Percentiles rank a stretch among this genome's conserved stretches.
phyloP scores from a whole-genome alignment of 1,140 invertebrate species.

The Branchinecta lindahli region DNA sequence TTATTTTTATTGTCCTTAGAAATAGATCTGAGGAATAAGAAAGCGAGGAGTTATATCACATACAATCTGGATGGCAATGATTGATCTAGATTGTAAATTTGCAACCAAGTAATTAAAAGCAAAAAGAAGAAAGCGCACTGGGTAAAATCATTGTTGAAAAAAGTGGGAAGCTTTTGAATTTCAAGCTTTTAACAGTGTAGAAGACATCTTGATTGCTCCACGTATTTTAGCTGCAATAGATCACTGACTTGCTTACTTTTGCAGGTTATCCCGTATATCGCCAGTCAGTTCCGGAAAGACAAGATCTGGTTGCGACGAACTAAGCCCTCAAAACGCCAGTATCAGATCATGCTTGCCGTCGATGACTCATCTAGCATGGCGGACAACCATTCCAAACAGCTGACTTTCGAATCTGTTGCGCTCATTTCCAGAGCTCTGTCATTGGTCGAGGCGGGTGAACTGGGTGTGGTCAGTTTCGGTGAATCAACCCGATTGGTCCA shows the following conservation, averaged over 20 bases:
- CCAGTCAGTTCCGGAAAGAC: slow-evolving; percentile 95
- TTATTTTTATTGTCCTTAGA: too few species aligned
- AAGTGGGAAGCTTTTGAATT: too few species aligned
- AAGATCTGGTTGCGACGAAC: slow-evolving; percentile 96
- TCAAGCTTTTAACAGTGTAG: too few species aligned
- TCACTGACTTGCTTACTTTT: neutral
- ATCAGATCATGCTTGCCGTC: slow-evolving; percentile 89
- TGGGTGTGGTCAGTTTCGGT: slow-evolving; percentile 84
- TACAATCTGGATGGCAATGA: too few species aligned
- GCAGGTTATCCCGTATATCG: slow-evolving; percentile 87
- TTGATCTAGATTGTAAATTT: too few species aligned
- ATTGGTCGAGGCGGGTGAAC: slow-evolving; percentile 79
- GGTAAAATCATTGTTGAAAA: too few species aligned
- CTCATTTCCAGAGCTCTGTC: slow-evolving; percentile 80
- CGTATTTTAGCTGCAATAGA: too few species aligned
- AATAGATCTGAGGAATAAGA: too few species aligned
- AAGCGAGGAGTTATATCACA: too few species aligned
- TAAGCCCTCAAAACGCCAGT: slow-evolving; percentile 86
- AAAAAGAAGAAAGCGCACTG: too few species aligned
- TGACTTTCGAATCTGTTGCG: slow-evolving; percentile 87
- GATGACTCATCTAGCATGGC: slow-evolving; percentile 77
- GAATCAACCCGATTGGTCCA: slow-evolving; percentile 67
- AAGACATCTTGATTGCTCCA: too few species aligned
- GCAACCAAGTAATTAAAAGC: too few species aligned
- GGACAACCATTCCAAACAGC: slow-evolving; percentile 37